Conservation (phyloP, 2,888 invertebrate genomes). For the Drepana falcataria region DNA sequence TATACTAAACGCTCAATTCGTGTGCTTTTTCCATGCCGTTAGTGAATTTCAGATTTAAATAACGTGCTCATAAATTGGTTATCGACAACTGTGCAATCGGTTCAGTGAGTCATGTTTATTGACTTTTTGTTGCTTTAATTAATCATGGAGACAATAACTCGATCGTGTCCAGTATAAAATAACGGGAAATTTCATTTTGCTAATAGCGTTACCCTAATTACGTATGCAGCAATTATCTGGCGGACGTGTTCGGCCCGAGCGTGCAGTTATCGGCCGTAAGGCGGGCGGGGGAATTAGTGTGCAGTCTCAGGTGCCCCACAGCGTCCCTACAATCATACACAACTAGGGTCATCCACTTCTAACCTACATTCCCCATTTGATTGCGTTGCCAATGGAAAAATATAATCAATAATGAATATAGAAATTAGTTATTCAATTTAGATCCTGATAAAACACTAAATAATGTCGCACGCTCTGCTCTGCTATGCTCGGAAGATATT, state of each 20-base stretch:
- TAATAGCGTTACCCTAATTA: constrained; percentile 58
- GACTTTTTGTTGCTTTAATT: constrained; percentile 60
- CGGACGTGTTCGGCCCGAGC: constrained; percentile 41
- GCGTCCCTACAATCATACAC: constrained; percentile 12
- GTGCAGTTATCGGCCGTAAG: constrained; percentile 44
- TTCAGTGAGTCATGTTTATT: constrained; percentile 49
- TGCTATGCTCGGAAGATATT: too few relatives aligned
- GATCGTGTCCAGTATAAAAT: constrained; percentile 23
- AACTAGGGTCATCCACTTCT: not conserved
- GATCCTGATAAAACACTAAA: too few relatives aligned
- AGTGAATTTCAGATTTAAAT: constrained; percentile 31
- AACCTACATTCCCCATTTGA: not conserved
- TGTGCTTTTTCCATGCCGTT: constrained; percentile 33
- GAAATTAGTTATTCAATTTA: too few relatives aligned
- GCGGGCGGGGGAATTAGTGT: constrained; percentile 40
- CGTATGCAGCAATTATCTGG: constrained; percentile 54
- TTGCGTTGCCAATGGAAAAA: not conserved
- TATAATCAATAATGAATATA: too few relatives aligned
- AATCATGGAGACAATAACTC: constrained; percentile 42
- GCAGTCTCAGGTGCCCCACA: constrained; percentile 41
- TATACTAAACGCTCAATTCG: constrained; percentile 27
- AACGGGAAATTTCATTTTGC: constrained; percentile 39
- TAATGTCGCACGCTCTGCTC: too few relatives aligned
- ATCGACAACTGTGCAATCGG: constrained; percentile 37
- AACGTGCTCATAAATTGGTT: constrained; percentile 37